phyloP scores from a whole-genome alignment of 2,797 vertebrate species.

The Poeciliopsis turneri region DNA sequence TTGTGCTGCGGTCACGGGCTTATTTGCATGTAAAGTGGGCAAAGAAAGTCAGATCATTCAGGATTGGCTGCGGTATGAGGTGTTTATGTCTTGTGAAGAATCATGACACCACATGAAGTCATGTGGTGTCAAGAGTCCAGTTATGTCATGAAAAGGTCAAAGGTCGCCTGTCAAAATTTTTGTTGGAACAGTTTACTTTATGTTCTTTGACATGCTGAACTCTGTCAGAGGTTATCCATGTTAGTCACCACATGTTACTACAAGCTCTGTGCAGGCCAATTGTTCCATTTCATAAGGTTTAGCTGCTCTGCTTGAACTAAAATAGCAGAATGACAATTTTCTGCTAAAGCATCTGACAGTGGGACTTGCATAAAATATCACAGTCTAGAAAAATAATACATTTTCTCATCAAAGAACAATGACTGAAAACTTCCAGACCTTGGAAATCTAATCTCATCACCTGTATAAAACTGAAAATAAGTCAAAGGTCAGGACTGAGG shows the following conservation, averaged over 20 bases:
- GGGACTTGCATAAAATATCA: background rate
- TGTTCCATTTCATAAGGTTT: background rate
- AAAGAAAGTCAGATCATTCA: background rate
- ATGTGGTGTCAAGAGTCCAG: no score
- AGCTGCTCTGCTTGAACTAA: background rate
- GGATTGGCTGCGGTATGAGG: background rate
- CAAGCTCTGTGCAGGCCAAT: background rate
- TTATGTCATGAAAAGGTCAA: no score
- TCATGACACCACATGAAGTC: no score
- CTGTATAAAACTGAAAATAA: background rate
- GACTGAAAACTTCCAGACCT: background rate
- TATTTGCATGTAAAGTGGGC: background rate
- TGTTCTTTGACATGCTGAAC: background rate
- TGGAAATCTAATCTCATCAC: background rate
- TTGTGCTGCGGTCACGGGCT: background rate
- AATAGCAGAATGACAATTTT: background rate
- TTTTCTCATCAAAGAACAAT: background rate
- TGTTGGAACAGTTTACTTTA: no score
- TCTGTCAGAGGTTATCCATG: background rate
- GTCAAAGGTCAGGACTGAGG: slow-evolving; percentile 1
- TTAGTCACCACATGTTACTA: background rate
- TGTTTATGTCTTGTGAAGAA: background rate
- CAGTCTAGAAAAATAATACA: background rate
- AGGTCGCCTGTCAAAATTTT: no score
- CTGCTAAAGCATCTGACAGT: background rate